Base-by-base conservation (phyloP, 2,888 invertebrate species). In the Hirtodrosophila histrioides region DNA sequence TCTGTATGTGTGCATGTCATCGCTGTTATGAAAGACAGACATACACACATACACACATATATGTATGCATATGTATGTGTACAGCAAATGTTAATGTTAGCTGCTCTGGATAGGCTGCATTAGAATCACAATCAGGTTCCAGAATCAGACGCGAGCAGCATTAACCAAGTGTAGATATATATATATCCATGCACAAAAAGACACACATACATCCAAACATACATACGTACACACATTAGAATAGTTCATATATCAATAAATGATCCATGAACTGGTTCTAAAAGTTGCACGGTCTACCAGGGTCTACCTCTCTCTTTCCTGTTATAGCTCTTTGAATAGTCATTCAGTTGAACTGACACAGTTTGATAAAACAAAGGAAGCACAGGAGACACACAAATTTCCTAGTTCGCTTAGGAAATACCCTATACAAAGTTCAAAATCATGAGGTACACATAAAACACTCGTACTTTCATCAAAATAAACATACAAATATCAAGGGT, bases 121-220 rank as follows among this genome's bases (percentile, higher is more conserved):
- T 74, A 58, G 74, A 51, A 63, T 49, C 46, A 54, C 48, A 74
- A 72, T 69, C 63, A 57, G 63, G 75, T 72, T 74, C 40, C 44
- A 62, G 29, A 17, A 17, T 17, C 17, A 17, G 17, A 17, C 17
- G 17, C 17, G 17, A 17, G 17, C 17, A 17, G 17, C 17, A 17
- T 43, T 41, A 50, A 44, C 27, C 45, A 44, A 35, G 29, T 44
- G 36, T 36, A 43, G 23, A 39, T 35, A 37, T 33, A 43, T n/a
- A n/a, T n/a, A n/a, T n/a, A 27, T 45, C 37, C 31, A 39, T 23
- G 39, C 31, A 23, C 9, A 33, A 23, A 33, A 23, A 33, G n/a
- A 36, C 12, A n/a, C 4, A n/a, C 24, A 35, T 24, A 41, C 6
- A 35, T 24, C 36, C 6, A 40, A 6, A 56, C 3, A 36, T 4